phyloP scores from a whole-genome alignment of 2,113 vertebrate genomes.

The Mugil cephalus region DNA sequence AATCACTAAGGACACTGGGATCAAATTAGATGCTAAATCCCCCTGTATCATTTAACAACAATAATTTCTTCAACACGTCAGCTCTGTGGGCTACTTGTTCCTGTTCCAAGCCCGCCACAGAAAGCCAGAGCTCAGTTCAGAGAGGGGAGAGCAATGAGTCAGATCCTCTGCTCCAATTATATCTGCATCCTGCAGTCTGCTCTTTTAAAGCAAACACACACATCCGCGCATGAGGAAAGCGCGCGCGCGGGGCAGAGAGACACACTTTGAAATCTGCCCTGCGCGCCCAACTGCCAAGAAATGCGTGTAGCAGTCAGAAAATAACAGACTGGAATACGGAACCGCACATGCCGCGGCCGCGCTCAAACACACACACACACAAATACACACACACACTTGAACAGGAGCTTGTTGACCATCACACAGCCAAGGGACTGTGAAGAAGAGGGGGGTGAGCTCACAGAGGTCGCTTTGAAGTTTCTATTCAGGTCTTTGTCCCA shows the following conservation, averaged over 20 bases:
- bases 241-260: slow-evolving; percentile 42
- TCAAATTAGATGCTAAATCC: slow-evolving; percentile 72
- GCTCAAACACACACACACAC: slow-evolving; percentile 45
- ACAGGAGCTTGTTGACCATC: slow-evolving; percentile 75
- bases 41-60: slow-evolving; percentile 70
- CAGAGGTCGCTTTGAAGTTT: slow-evolving; percentile 84
- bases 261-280: slow-evolving; percentile 71
- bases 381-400: slow-evolving; percentile 66
- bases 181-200: slow-evolving; percentile 77
- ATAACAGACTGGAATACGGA: slow-evolving; percentile 66
- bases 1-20: slow-evolving; percentile 60
- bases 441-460: slow-evolving; percentile 60
- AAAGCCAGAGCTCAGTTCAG: slow-evolving; percentile 63
- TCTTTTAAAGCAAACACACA: slow-evolving; percentile 60
- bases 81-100: slow-evolving; percentile 70
- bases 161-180: slow-evolving; percentile 80
- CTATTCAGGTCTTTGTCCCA: slow-evolving; percentile 85
- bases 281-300: slow-evolving; percentile 62
- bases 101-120: slow-evolving; percentile 57
- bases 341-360: slow-evolving; percentile 24
- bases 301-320: slow-evolving; percentile 65
- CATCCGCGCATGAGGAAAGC: slow-evolving; percentile 34
- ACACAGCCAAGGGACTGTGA: slow-evolving; percentile 64
- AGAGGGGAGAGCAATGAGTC: slow-evolving; percentile 74
- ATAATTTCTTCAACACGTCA: slow-evolving; percentile 67